Evolutionary conservation across 2,113 vertebrate genomes (phyloP), one percentile per base, ranked within the genome.

Genomic region (Orientallactaga bullata): DNA sequence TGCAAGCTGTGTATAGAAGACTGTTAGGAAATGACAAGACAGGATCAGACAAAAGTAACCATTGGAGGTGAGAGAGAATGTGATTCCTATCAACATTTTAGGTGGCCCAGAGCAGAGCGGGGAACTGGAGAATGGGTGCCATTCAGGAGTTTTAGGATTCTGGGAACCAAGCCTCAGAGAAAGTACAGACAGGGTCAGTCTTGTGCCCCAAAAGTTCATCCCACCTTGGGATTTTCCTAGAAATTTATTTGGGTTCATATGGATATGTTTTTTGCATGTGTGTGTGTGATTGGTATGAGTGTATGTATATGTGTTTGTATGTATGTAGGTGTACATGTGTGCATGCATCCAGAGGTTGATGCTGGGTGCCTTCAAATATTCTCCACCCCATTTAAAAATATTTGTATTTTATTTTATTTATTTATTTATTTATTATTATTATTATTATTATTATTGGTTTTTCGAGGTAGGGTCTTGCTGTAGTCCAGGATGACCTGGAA

Each of bases 111-210:
- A 91, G 55, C 72, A 89, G 63, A 88, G 60, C 51, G 61, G 58
- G 66, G 58, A 35, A 3, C 69, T 88, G 55, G 74, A 85, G 73
- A 35, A 39, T 26, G 2, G 13, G 66, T 55, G 87, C 35, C 20
- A 63, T 80, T 11, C 24, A 55, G 63, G 66, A 71, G 7, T 85
- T 79, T 85, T 92, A 82, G 60, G 35, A 74, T 84, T 88, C 2
- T 93, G 81, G 85, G 71, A 90, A 85, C 20, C 37, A 71, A 81
- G 47, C 80, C 84, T 78, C 47, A 85, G 69, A 85, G 73, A 66
- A 86, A 80, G 58, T 26, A 47, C 16, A 82, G 58, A 12, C 65
- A 69, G 30, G 17, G 13, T 61, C 42, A 71, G 61, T 42, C 42
- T 73, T 94, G 20, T 77, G 16, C 42, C 66, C 24, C 2, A 78